Evolutionary conservation across 1,140 invertebrate species (phyloP).

Genomic region (Drosophila yakuba): DNA sequence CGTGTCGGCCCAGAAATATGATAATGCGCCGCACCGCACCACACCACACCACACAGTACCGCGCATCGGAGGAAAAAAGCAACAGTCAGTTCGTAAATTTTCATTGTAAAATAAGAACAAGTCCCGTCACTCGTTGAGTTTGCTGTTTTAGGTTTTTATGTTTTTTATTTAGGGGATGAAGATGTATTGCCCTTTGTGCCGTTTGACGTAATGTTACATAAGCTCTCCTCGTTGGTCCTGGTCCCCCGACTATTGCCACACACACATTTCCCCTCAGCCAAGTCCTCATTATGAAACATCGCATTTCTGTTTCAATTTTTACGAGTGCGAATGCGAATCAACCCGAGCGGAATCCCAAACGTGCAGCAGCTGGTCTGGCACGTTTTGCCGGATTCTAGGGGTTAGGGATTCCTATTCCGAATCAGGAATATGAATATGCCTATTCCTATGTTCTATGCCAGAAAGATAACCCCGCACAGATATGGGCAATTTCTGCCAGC

Average conservation of each 20-base stretch:
- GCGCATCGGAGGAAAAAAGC: conserved; percentile 41
- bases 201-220: conserved; percentile 84
- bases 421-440: too few species aligned
- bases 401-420: conserved; percentile 18
- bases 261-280: too few species aligned
- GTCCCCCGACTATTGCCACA: neutral
- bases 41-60: too few species aligned
- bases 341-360: conserved; percentile 38
- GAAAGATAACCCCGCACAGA: conserved; percentile 60
- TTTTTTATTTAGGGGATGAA: conserved; percentile 66
- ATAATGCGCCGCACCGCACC: conserved; percentile 54
- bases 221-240: conserved; percentile 54
- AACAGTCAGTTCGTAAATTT: conserved; percentile 83
- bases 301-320: conserved; percentile 78
- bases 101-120: conserved; percentile 73
- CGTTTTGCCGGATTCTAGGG: conserved; percentile 47
- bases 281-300: conserved; percentile 67
- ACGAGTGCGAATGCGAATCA: conserved; percentile 47
- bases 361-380: conserved; percentile 68
- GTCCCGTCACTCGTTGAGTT: conserved; percentile 3
- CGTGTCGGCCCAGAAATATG: conserved; percentile 75
- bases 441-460: neutral
- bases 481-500: conserved; percentile 72
- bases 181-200: conserved; percentile 81
- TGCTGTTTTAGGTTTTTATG: conserved; percentile 42